Percentiles rank a stretch among this genome's conserved stretches.
phyloP scores from a whole-genome alignment of 2,113 vertebrate species.

The Planiliza haematocheilus region DNA sequence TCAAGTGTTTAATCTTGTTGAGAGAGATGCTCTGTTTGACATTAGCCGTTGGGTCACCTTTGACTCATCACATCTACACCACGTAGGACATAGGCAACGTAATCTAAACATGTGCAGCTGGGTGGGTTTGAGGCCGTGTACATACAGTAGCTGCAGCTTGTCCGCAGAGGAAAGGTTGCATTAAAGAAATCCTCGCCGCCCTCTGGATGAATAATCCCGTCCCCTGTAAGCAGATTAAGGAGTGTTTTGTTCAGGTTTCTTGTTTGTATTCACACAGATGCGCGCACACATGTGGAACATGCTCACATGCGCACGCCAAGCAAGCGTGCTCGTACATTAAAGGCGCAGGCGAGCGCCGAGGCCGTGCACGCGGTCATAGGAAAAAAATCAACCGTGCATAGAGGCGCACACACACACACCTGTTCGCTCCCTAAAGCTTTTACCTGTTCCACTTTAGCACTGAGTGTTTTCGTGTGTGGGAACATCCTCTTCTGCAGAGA shows the following conservation, averaged over 20 bases:
- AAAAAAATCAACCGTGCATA: background rate
- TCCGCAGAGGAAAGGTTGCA: constrained; percentile 35
- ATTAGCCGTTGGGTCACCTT: background rate
- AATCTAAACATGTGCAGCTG: background rate
- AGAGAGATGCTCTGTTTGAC: background rate
- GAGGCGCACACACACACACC: constrained; percentile 8
- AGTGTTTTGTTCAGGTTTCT: constrained; percentile 49
- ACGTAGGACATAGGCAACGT: background rate
- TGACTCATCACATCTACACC: background rate
- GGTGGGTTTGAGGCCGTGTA: background rate
- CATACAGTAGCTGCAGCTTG: constrained; percentile 2
- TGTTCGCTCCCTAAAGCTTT: constrained; percentile 18
- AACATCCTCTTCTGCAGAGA: constrained; percentile 32
- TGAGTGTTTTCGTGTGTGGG: constrained; percentile 12
- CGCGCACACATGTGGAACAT: constrained; percentile 20
- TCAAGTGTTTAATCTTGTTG: background rate
- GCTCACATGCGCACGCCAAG: background rate
- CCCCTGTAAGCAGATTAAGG: constrained; percentile 47
- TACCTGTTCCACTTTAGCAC: constrained; percentile 35
- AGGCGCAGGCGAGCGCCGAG: too few species aligned
- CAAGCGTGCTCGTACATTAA: background rate
- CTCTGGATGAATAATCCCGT: constrained; percentile 50
- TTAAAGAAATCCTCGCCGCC: constrained; percentile 43
- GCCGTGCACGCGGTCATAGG: background rate
- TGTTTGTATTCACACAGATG: constrained; percentile 49